phyloP scores from a whole-genome alignment of 2,113 vertebrate genomes.

The Pseudorhombus dupliciocellatus region DNA sequence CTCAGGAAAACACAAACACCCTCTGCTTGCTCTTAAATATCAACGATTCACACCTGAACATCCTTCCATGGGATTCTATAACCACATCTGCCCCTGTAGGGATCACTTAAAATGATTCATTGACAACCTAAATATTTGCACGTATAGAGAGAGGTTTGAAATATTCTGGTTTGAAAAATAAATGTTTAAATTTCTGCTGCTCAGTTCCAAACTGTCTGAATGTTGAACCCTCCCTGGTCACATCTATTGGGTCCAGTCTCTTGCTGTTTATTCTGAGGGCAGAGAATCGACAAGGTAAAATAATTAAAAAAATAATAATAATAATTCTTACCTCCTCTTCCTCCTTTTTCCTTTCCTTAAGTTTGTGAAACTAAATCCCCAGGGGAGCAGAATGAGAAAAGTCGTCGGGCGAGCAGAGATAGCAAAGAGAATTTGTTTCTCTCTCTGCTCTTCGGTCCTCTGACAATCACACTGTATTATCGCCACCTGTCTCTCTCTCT shows the following conservation, averaged over 20 bases:
- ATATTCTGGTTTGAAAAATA: too few relatives aligned
- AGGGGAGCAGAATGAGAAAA: not conserved
- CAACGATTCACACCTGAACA: too few relatives aligned
- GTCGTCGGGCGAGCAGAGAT: constrained; percentile 5
- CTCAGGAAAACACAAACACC: too few relatives aligned
- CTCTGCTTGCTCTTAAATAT: too few relatives aligned
- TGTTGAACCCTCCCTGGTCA: not conserved
- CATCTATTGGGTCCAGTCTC: not conserved
- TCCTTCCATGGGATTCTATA: too few relatives aligned
- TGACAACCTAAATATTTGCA: too few relatives aligned
- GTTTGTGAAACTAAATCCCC: constrained; percentile 33
- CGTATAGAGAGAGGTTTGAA: too few relatives aligned
- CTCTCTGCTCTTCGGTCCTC: constrained; percentile 25
- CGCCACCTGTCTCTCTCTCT: constrained; percentile 38
- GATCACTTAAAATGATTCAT: too few relatives aligned
- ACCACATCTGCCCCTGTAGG: too few relatives aligned
- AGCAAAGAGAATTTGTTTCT: constrained; percentile 34
- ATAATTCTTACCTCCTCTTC: constrained; percentile 49
- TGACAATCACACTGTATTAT: constrained; percentile 40
- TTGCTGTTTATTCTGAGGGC: not conserved
- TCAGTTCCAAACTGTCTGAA: not conserved
- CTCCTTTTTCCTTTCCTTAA: not conserved
- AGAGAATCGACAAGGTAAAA: not conserved
- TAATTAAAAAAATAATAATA: not conserved
- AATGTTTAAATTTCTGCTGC: too few relatives aligned